Conservation (phyloP, 2,888 invertebrate genomes). For the Macaria notata region DNA sequence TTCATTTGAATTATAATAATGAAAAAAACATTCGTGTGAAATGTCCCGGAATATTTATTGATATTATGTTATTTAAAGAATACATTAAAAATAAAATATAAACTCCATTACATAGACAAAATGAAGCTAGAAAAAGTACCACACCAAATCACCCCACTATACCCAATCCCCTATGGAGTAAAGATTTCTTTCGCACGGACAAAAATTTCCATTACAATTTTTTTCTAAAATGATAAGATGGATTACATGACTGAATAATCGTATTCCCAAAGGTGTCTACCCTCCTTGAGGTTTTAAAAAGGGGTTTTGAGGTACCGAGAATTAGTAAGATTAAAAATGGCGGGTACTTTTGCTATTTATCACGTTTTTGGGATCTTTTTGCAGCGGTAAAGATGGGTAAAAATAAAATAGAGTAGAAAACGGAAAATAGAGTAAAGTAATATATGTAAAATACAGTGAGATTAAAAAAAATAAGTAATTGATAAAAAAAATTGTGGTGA, state of each 20-base stretch:
- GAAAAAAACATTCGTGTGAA: too few relatives aligned
- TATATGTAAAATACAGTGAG: too few relatives aligned
- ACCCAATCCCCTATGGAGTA: constrained; percentile 48
- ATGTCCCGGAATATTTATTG: too few relatives aligned
- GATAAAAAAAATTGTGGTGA: too few relatives aligned
- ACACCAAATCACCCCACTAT: constrained; percentile 37
- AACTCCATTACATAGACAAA: too few relatives aligned
- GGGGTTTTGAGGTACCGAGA: constrained; percentile 12
- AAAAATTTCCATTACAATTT: constrained; percentile 72
- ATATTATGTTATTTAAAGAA: too few relatives aligned
- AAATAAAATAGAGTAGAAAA: too few relatives aligned
- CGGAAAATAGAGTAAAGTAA: too few relatives aligned
- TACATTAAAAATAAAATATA: too few relatives aligned
- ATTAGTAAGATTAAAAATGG: constrained; percentile 18
- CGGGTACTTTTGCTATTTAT: not conserved
- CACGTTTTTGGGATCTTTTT: not conserved
- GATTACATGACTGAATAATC: constrained; percentile 74
- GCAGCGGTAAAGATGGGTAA: too few relatives aligned
- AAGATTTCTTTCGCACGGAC: constrained; percentile 61
- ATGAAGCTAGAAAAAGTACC: constrained; percentile 1
- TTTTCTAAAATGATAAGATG: constrained; percentile 74
- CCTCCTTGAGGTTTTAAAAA: constrained; percentile 46
- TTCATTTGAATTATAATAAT: too few relatives aligned
- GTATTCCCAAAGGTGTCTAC: constrained; percentile 57
- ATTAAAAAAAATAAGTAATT: too few relatives aligned